phyloP scores from a whole-genome alignment of 2,797 vertebrate species.

The Mus caroli region DNA sequence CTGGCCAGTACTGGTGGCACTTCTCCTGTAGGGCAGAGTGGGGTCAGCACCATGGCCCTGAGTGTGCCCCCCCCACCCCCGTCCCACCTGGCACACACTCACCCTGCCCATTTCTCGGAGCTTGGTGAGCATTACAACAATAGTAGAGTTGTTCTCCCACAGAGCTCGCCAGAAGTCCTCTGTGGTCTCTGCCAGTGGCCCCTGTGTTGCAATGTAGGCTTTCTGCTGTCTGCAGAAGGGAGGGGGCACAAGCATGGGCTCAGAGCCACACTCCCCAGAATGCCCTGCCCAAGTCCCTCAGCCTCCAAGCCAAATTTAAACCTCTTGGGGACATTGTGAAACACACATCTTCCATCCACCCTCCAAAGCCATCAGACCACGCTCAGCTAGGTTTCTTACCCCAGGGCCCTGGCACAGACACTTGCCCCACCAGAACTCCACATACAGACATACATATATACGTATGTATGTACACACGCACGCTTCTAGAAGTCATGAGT shows the following conservation, averaged over 20 bases:
- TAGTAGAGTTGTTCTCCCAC: conserved; percentile 99
- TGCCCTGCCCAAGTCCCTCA: background rate
- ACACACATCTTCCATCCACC: background rate
- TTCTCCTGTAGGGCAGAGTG: conserved; percentile 91
- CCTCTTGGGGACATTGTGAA: background rate
- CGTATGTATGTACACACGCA: accelerated
- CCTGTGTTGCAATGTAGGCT: conserved; percentile 98
- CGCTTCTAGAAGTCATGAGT: background rate
- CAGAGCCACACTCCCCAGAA: background rate
- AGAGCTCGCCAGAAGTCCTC: conserved; percentile 99
- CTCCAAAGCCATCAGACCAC: background rate
- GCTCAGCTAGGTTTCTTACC: background rate
- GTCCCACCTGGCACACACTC: conserved; percentile 60
- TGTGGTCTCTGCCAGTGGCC: conserved; percentile 97
- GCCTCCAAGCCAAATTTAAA: background rate
- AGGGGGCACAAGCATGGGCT: background rate
- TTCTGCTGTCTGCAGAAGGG: conserved; percentile 93
- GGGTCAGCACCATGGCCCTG: background rate
- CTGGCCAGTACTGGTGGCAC: conserved; percentile 99
- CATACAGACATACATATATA: background rate
- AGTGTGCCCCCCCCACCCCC: background rate
- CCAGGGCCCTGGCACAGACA: background rate
- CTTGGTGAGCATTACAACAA: conserved; percentile 98
- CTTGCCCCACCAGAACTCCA: background rate
- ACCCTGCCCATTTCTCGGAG: conserved; percentile 98